phyloP scores from a whole-genome alignment of 64 coral and sea anemone genomes.

The Pocillopora damicornis region DNA sequence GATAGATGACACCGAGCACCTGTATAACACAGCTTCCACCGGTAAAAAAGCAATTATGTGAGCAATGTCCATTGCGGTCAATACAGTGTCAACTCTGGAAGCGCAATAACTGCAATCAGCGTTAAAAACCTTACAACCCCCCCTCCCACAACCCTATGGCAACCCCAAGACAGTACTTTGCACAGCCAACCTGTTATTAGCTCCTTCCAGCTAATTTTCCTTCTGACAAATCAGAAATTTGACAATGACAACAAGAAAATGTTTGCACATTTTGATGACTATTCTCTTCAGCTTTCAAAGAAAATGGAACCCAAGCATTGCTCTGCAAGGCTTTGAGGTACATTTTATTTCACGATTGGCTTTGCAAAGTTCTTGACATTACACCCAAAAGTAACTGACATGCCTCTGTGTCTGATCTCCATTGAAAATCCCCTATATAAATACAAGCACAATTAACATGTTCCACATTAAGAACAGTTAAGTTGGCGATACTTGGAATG shows the following conservation, averaged over 20 bases:
- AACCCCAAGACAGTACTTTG: conserved; percentile 14
- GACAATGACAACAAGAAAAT: neutral
- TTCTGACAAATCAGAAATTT: neutral
- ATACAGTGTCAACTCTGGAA: conserved; percentile 93
- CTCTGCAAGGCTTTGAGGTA: neutral
- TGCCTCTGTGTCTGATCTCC: conserved; percentile 16
- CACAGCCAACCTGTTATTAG: neutral
- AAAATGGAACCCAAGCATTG: neutral
- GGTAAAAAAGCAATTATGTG: conserved; percentile 80
- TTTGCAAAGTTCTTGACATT: conserved; percentile 10
- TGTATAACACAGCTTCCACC: conserved; percentile 43
- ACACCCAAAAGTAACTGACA: conserved; percentile 10
- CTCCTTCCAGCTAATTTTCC: neutral
- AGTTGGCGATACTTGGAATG: conserved; percentile 17
- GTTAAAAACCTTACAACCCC: conserved; percentile 86
- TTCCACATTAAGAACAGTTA: conserved; percentile 17
- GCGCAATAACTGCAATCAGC: conserved; percentile 96
- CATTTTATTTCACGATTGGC: neutral
- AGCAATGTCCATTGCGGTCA: conserved; percentile 99
- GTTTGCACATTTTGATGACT: neutral
- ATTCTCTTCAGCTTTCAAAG: neutral
- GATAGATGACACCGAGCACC: conserved; percentile 50
- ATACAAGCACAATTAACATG: neutral
- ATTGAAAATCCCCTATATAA: neutral
- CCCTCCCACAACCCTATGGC: conserved; percentile 23